A percentile compares a stretch with the other conserved stretches of the same genome.
These are phyloP conservation scores for Dipodomys spectabilis DNA, from an alignment of 2,113 vertebrate genomes.

Conservation along the genomic window DNA sequence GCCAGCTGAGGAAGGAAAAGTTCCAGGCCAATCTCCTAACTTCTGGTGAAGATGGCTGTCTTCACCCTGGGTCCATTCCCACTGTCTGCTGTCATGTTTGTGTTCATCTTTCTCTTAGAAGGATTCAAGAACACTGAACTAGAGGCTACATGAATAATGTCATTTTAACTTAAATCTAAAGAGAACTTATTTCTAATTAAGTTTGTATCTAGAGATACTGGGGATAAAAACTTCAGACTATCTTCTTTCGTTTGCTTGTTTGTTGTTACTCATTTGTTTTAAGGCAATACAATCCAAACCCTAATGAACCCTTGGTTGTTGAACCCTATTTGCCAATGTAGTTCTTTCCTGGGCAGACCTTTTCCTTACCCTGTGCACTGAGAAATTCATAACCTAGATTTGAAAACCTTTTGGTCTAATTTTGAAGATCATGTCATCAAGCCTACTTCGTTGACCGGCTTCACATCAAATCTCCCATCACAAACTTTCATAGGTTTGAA, in stretches of 20 bases:
- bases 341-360: not conserved
- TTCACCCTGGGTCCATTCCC: not conserved
- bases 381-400: not conserved
- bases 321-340: not conserved
- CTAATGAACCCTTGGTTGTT: not conserved
- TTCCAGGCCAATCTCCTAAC: not conserved
- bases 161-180: not conserved
- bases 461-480: not conserved
- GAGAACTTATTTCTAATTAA: not conserved
- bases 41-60: not conserved
- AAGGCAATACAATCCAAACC: not conserved
- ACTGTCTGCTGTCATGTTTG: not conserved
- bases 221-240: not conserved
- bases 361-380: not conserved
- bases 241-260: not conserved
- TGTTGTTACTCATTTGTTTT: not conserved
- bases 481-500: not conserved
- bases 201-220: not conserved
- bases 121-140: not conserved
- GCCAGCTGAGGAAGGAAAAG: not conserved
- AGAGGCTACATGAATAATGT: not conserved
- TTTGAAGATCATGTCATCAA: not conserved
- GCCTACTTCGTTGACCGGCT: not conserved
- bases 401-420: not conserved
- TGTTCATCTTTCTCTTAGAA: not conserved